Evolutionary conservation across 2,113 vertebrate genomes (phyloP), one percentile per base, ranked within the genome.

Genomic region (Amblyopsis rosae): DNA sequence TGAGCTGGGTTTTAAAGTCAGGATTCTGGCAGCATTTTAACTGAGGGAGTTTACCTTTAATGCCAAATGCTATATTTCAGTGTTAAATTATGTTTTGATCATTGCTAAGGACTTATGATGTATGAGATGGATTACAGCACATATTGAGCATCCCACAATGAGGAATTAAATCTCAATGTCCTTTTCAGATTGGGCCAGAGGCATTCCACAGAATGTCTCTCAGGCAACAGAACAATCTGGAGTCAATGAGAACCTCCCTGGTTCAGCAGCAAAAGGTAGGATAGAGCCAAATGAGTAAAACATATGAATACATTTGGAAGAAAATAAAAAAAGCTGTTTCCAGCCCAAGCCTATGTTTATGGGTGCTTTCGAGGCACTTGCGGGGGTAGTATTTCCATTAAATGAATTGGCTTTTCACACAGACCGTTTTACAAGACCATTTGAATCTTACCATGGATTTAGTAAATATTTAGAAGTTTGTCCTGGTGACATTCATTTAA

Each of bases 151-250:
- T 70, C 48, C 35, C 51, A 45, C 3, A 69, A 8, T 61, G 64
- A 82, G 71, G 65, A 62, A 71, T 65, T 58, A 26, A 46, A 82
- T 69, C 16, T 50, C 10, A 47, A 49, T 65, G 77, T 88, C 16
- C 83, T 7, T 91, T 91, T 65, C 82, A 96, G 95, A 93, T 67
- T 94, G 94, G 94, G 79, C 89, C 77, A 87, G 85, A 57, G 77
- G 68, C 73, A 84, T 32, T 61, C 78, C 82, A 4, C 86, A 87
- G 0, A 51, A 87, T 55, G 11, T 76, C 57, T 72, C 90, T 70
- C 77, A 84, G 80, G 81, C 89, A 72, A 76, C 86, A 2, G 88
- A 92, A 71, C 86, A 84, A 77, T 85, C 86, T 77, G 90, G 77
- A 87, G 79, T 85, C 78, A 91, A 82, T 80, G 88, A 86, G 70